A percentile compares a stretch with the other conserved stretches of the same genome.
Conservation (phyloP, 23 tunicate species). For the Diplosoma virens region DNA sequence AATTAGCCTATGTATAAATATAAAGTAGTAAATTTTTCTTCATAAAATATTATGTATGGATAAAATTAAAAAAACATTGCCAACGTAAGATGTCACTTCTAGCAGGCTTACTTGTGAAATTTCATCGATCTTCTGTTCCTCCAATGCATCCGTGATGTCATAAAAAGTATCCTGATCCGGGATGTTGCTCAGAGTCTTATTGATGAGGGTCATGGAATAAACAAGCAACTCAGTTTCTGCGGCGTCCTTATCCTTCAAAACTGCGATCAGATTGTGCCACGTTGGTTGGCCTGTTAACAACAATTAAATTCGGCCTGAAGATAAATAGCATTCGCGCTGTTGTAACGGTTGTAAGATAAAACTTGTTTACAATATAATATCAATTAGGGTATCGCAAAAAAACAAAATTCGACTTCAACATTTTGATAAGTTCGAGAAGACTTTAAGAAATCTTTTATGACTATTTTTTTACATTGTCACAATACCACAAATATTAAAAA, state of each 20-base stretch:
- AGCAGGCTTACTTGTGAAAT: conserved; percentile 66
- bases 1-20: not conserved
- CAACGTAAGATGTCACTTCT: not conserved
- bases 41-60: too few species aligned
- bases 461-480: too few species aligned
- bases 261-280: conserved; percentile 84
- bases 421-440: too few species aligned
- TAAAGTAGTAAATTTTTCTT: not conserved
- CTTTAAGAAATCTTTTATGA: too few species aligned
- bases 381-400: too few species aligned
- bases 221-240: conserved; percentile 90
- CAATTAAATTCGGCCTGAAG: too few species aligned
- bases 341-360: too few species aligned
- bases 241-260: conserved; percentile 93
- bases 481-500: too few species aligned
- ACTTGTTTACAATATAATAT: too few species aligned
- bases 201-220: conserved; percentile 96
- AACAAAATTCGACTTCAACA: too few species aligned
- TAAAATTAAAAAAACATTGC: too few species aligned
- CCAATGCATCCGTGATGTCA: conserved; percentile 96
- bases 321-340: too few species aligned
- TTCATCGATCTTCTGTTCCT: conserved; percentile 79
- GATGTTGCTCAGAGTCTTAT: conserved; percentile 88
- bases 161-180: conserved; percentile 97
- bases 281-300: conserved; percentile 51